These are phyloP conservation scores for Drosophila histrio DNA, from an alignment of 2,888 invertebrate species.

Conservation along the genomic window DNA sequence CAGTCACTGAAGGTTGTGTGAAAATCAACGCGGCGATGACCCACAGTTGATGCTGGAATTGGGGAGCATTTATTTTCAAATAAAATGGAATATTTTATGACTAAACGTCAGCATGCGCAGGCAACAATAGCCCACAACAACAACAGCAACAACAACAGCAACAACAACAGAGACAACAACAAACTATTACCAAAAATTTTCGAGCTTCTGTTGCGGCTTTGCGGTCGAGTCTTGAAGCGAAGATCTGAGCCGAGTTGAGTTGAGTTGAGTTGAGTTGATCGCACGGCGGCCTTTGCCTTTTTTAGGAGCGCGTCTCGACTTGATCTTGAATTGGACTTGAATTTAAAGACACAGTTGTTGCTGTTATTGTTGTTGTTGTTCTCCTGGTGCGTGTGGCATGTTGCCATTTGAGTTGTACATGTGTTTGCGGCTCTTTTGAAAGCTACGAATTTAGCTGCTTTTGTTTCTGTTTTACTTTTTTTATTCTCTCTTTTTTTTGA, in stretches of 20 bases:
- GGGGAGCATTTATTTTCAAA: slow-evolving; percentile 64
- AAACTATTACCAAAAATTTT: slow-evolving; percentile 77
- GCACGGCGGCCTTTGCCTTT: slow-evolving; percentile 57
- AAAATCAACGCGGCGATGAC: slow-evolving; percentile 48
- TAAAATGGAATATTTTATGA: slow-evolving; percentile 79
- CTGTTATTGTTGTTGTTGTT: slow-evolving; percentile 16
- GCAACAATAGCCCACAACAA: slow-evolving; percentile 48
- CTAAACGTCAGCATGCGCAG: slow-evolving; percentile 67
- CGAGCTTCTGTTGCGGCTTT: slow-evolving; percentile 76
- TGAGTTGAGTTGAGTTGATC: not conserved
- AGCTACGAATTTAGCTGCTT: slow-evolving; percentile 43
- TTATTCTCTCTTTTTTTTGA: slow-evolving; percentile 19
- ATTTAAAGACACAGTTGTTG: slow-evolving; percentile 41
- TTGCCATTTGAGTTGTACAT: slow-evolving; percentile 78
- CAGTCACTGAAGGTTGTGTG: slow-evolving; percentile 63
- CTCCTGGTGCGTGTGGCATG: slow-evolving; percentile 73
- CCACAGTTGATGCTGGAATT: slow-evolving; percentile 35
- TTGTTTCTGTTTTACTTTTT: slow-evolving; percentile 3
- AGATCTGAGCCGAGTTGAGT: slow-evolving; percentile 15
- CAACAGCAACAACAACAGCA: slow-evolving; percentile 25
- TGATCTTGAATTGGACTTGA: slow-evolving; percentile 51
- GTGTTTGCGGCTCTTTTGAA: slow-evolving; percentile 73
- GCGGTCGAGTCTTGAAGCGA: slow-evolving; percentile 50
- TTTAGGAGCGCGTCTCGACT: slow-evolving; percentile 24
- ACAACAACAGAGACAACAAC: slow-evolving; percentile 36